Conservation (phyloP, 2,113 vertebrate genomes). For the Gallinago media region DNA sequence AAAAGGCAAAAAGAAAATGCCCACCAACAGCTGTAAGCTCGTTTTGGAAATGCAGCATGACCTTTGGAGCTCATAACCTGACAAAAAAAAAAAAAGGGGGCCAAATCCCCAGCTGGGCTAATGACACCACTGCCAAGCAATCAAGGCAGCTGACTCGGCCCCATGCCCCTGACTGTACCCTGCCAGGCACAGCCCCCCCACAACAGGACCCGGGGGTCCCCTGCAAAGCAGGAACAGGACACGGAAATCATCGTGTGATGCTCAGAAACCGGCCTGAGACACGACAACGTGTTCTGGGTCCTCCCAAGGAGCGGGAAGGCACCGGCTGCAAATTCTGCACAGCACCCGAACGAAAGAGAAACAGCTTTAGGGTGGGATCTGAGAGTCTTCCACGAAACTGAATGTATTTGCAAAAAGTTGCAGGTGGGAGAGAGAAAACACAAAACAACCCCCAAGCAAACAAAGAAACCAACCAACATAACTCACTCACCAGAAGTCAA, state of each 20-base stretch:
- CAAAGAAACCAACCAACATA: background rate
- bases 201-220: background rate
- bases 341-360: accelerated
- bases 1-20: background rate
- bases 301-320: background rate
- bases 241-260: accelerated
- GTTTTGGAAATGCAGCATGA: background rate
- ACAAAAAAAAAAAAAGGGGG: background rate
- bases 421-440: accelerated
- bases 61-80: background rate
- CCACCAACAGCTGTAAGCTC: background rate
- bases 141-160: background rate
- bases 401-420: background rate
- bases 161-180: background rate
- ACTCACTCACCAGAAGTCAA: too few species aligned
- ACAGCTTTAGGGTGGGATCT: background rate
- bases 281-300: accelerated
- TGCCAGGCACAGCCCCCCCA: background rate
- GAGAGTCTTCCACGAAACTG: background rate
- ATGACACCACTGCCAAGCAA: background rate
- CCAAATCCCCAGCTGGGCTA: background rate
- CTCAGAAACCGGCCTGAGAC: background rate
- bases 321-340: background rate
- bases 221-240: background rate
- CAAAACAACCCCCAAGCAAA: background rate